Conservation (phyloP, 2,888 invertebrate species). For the Latheticus oryzae region DNA sequence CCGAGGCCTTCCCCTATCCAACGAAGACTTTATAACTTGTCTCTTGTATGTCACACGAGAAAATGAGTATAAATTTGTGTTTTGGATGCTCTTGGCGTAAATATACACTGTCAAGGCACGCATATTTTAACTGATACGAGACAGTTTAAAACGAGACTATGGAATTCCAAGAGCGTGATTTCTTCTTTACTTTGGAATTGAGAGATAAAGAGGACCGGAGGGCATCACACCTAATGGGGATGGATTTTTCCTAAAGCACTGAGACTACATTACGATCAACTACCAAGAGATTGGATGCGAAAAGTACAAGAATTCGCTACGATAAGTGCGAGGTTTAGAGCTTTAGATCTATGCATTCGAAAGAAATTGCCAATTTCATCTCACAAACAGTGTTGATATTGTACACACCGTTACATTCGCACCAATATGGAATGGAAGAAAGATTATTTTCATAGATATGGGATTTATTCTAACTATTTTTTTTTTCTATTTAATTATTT, state of each 20-base stretch:
- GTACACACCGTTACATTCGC: slow-evolving; percentile 53
- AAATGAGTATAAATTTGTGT: slow-evolving; percentile 42
- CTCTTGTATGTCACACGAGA: slow-evolving; percentile 38
- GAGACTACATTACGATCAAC: too few species aligned
- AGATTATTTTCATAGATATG: slow-evolving; percentile 37
- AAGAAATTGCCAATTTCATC: slow-evolving; percentile 61
- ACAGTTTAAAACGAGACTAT: slow-evolving; percentile 36
- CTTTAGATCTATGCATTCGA: slow-evolving; percentile 52
- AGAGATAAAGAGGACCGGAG: slow-evolving; percentile 30
- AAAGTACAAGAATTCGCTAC: too few species aligned
- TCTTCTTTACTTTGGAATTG: slow-evolving; percentile 30
- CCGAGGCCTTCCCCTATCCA: slow-evolving; percentile 29
- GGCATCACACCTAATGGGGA: slow-evolving; percentile 19
- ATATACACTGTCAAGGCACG: slow-evolving; percentile 36
- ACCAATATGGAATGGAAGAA: slow-evolving; percentile 22
- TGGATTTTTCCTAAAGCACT: too few species aligned
- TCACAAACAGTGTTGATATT: slow-evolving; percentile 61
- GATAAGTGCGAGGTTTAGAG: slow-evolving; percentile 1
- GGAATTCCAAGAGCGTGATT: slow-evolving; percentile 28
- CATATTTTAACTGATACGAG: slow-evolving; percentile 38
- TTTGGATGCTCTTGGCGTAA: slow-evolving; percentile 32
- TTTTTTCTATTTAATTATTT: too few species aligned
- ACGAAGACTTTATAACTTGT: slow-evolving; percentile 42
- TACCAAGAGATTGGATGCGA: too few species aligned
- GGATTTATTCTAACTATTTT: too few species aligned